These are phyloP conservation scores for Maccullochella peelii DNA, from an alignment of 2,113 vertebrate species.

Conservation along the genomic window DNA sequence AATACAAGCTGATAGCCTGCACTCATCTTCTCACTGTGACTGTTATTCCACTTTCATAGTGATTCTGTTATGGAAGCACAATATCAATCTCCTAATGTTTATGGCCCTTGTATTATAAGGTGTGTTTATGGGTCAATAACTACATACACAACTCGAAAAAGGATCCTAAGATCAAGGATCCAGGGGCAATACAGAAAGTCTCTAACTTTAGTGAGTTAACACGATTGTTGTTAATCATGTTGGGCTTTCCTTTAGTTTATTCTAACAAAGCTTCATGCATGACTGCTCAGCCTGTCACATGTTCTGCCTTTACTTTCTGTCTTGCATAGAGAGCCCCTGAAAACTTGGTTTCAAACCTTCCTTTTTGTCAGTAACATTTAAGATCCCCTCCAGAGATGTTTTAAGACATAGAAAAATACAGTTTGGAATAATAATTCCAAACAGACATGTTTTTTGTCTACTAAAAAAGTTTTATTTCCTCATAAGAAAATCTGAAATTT, in stretches of 20 bases:
- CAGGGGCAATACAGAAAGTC: neutral
- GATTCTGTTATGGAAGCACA: conserved; percentile 5
- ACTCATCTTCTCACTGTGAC: conserved; percentile 13
- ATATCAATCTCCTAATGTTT: neutral
- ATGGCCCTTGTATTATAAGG: neutral
- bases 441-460: too few species aligned
- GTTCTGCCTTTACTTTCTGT: neutral
- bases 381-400: neutral
- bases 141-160: neutral
- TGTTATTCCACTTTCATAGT: neutral
- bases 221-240: too few species aligned
- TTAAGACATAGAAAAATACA: neutral
- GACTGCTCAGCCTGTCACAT: neutral
- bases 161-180: neutral
- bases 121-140: neutral
- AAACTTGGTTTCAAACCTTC: neutral
- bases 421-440: too few species aligned
- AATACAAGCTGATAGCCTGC: conserved; percentile 37
- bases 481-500: too few species aligned
- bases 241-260: neutral
- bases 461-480: too few species aligned
- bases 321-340: neutral
- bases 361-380: neutral
- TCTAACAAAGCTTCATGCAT: neutral
- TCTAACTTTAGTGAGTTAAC: too few species aligned